Evolutionary conservation across 2,888 invertebrate species (phyloP).

Genomic region (Drosophila lutescens): DNA sequence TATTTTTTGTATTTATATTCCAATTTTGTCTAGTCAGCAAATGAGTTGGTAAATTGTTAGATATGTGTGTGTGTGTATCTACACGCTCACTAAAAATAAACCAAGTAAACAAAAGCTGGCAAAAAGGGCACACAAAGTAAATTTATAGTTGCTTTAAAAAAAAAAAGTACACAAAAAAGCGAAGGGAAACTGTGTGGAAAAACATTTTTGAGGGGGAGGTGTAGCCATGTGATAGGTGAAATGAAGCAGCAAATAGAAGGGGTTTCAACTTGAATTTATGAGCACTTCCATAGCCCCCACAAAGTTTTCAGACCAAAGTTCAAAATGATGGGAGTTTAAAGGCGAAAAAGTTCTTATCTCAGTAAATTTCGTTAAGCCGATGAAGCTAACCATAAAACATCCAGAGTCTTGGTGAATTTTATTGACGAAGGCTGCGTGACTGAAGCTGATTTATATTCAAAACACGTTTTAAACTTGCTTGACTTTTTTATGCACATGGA

Average conservation of each 20-base stretch:
- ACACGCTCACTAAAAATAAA: conserved; percentile 39
- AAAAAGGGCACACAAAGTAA: conserved; percentile 46
- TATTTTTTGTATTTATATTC: conserved; percentile 22
- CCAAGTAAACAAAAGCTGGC: conserved; percentile 45
- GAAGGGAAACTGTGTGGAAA: conserved; percentile 33
- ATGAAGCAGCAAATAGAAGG: conserved; percentile 37
- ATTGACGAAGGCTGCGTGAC: conserved; percentile 12
- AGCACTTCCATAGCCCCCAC: conserved; percentile 6
- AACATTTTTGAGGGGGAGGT: conserved; percentile 3
- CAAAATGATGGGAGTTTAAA: conserved; percentile 23
- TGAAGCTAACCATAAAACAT: conserved; percentile 4
- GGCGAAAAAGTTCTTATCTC: conserved; percentile 26
- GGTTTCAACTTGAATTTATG: conserved; percentile 34
- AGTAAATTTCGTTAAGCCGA: conserved; percentile 6
- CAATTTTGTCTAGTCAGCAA: conserved; percentile 48
- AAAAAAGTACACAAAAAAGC: conserved; percentile 18
- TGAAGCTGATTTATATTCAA: conserved; percentile 10
- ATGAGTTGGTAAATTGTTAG: conserved; percentile 33
- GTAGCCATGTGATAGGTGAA: conserved; percentile 36
- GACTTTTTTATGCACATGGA: background rate
- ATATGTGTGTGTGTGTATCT: conserved; percentile 9
- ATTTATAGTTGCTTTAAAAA: conserved; percentile 37
- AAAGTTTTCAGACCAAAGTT: conserved; percentile 29
- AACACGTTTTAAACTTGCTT: conserved; percentile 24
- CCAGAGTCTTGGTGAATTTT: conserved; percentile 16